phyloP scores from a whole-genome alignment of 2,113 vertebrate genomes.

The Gallinago media region DNA sequence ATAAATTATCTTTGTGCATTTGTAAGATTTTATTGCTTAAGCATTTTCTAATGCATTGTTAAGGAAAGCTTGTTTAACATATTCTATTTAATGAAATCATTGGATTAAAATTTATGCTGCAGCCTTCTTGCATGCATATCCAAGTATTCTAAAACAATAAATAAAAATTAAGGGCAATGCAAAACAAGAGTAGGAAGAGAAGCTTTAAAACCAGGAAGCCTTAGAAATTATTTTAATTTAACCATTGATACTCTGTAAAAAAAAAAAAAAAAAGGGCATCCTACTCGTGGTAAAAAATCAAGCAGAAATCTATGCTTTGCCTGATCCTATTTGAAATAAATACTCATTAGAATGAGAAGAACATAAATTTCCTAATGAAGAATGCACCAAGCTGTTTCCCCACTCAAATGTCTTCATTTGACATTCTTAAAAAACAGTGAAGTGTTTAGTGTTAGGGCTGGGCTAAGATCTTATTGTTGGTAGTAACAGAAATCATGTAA shows the following conservation, averaged over 20 bases:
- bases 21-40: neutral
- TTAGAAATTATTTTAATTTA: conserved; percentile 6
- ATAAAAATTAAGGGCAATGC: neutral
- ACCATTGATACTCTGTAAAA: neutral
- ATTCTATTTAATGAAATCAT: neutral
- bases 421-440: neutral
- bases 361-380: neutral
- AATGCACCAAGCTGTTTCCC: neutral
- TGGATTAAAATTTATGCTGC: neutral
- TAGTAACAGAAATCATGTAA: neutral
- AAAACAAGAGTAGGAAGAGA: neutral
- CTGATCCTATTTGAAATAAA: neutral
- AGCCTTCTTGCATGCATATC: neutral
- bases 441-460: neutral
- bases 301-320: neutral
- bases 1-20: neutral
- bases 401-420: neutral
- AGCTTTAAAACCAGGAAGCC: neutral
- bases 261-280: neutral
- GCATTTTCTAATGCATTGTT: neutral
- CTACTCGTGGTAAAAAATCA: neutral
- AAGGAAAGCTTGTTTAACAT: neutral
- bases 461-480: neutral
- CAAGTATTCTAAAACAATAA: neutral
- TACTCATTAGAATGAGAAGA: neutral